Base-by-base conservation (phyloP, 2,797 vertebrate genomes). In the Anisognathus igniventris region DNA sequence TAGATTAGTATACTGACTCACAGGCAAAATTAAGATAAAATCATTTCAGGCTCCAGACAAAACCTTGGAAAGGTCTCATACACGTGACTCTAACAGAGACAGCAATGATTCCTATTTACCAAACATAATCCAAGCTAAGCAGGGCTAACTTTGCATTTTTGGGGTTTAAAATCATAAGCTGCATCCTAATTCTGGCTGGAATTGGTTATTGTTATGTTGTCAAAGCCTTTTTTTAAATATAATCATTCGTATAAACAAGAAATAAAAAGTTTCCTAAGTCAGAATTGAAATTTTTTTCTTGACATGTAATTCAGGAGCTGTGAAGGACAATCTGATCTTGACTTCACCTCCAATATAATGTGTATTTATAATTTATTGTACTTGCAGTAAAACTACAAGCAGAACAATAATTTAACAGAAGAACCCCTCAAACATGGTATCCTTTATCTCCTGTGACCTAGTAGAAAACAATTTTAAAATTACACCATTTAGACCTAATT, bases 161-260 rank as follows among this genome's bases (percentile, higher is more conserved):
- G 2, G 9, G 2, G 12, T 51, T 80, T 88, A 50, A 80, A 81
- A 61, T 56, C 0, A 0, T 48, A 81, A 57, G 0, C 0, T 54
- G 14, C 53, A 48, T 73, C 33, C 15, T 1, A 0, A 2, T 35
- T 83, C n/a, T 72, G 22, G 2, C 6, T 45, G 16, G 18, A 30
- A 71, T 14, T 77, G 9, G 15, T 60, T 83, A 64, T 8, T 71
- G n/a, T 17, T 70, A 22, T 5, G 7, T 28, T 72, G 27, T 45
- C 21, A 44, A 60, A 71, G 13, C 12, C 18, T 47, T 74, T 54
- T 73, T 15, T 58, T 78, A 66, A 20, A 86, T 15, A 57, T 22
- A 83, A 88, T 57, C 12, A 53, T 51, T 84, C 3, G 0, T 39
- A 40, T 14, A 12, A 67, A 74, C 6, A 86, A 79, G 72, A 79